Evolutionary conservation across 92 coral and sea anemone species (phyloP).

Genomic region (Parazoanthus darwini): DNA sequence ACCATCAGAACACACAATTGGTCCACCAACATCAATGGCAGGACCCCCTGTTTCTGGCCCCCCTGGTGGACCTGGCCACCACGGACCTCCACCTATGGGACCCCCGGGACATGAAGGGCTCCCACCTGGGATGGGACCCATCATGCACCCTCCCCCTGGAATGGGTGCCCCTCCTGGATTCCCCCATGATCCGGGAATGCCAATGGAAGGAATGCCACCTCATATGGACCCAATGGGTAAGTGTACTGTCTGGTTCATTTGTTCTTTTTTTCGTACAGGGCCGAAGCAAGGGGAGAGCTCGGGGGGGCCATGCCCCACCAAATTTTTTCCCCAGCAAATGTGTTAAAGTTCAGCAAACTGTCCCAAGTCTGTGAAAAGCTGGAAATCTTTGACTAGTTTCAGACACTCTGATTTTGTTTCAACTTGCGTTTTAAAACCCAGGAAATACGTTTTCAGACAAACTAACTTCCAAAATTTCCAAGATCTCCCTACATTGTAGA

Average conservation of each 20-base stretch:
- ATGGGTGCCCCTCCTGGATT: slow-evolving; percentile 76
- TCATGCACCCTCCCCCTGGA: slow-evolving; percentile 80
- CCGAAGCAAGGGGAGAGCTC: no score
- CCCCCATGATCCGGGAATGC: slow-evolving; percentile 81
- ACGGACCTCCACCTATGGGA: slow-evolving; percentile 79
- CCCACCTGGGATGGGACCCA: slow-evolving; percentile 66
- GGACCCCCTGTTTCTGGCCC: slow-evolving; percentile 77
- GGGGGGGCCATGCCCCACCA: no score
- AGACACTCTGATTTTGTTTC: no score
- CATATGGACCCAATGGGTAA: slow-evolving; percentile 80
- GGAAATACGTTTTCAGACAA: no score
- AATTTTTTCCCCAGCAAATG: no score
- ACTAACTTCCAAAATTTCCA: no score
- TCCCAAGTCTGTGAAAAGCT: no score
- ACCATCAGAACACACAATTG: slow-evolving; percentile 78
- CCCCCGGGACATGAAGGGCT: slow-evolving; percentile 89
- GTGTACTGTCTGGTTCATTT: not conserved
- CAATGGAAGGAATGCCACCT: slow-evolving; percentile 89
- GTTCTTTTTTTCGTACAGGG: not conserved
- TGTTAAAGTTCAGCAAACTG: no score
- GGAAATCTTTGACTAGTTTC: no score
- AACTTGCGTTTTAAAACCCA: no score
- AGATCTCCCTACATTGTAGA: no score
- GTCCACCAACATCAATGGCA: slow-evolving; percentile 55
- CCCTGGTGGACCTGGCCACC: slow-evolving; percentile 72